These are phyloP conservation scores for Ophiodon elongatus DNA, from an alignment of 2,113 vertebrate genomes.

Conservation along the genomic window DNA sequence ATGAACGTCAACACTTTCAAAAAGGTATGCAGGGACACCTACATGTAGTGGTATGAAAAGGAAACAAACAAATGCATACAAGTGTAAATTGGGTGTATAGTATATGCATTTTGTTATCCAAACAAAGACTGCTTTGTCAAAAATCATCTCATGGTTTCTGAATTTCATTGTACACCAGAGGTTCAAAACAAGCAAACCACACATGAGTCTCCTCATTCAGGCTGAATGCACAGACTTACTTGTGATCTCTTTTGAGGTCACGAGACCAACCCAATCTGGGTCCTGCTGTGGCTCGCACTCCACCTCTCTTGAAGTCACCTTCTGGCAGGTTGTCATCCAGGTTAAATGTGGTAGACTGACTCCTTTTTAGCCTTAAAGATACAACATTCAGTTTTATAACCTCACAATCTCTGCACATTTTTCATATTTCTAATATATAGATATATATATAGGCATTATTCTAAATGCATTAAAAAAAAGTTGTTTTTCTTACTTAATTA, in stretches of 20 bases:
- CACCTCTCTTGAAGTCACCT: conserved; percentile 93
- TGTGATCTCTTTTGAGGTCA: conserved; percentile 91
- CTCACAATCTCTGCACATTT: too few relatives aligned
- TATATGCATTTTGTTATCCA: conserved; percentile 3
- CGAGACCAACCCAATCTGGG: conserved; percentile 97
- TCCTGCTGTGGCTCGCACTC: conserved; percentile 94
- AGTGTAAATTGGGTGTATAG: not conserved
- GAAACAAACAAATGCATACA: not conserved
- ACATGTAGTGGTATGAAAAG: not conserved
- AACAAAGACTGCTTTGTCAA: conserved; percentile 22
- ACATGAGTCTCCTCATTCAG: conserved; percentile 32
- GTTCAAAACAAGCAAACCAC: conserved; percentile 40
- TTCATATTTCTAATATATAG: not conserved
- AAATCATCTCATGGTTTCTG: not conserved
- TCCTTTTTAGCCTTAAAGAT: conserved; percentile 90
- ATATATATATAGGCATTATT: not conserved
- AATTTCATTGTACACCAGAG: conserved; percentile 8
- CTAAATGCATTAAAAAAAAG: not conserved
- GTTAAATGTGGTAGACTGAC: conserved; percentile 96
- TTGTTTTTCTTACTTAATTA: not conserved
- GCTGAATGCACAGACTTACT: conserved; percentile 80
- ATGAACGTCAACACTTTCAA: not conserved
- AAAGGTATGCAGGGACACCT: not conserved
- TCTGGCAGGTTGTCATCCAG: conserved; percentile 93
- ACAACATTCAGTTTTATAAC: not conserved